A percentile compares a stretch with the other conserved stretches of the same genome.
These are phyloP conservation scores for Pangasianodon hypophthalmus DNA, from an alignment of 2,113 vertebrate species.

Conservation along the genomic window DNA sequence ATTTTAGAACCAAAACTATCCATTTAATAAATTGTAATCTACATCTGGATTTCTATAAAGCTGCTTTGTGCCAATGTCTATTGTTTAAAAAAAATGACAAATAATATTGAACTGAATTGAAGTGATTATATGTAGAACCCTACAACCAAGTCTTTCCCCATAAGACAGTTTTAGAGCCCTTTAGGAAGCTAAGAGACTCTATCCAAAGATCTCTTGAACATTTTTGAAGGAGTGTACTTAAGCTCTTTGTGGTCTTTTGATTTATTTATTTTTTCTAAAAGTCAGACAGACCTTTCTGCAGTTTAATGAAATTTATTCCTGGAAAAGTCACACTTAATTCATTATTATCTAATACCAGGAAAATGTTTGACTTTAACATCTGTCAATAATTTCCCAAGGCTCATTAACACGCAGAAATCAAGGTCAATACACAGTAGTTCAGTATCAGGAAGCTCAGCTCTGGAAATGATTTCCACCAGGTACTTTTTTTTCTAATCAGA, in stretches of 20 bases:
- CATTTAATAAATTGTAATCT: neutral
- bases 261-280: neutral
- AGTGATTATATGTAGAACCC: too few relatives aligned
- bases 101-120: too few relatives aligned
- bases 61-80: neutral
- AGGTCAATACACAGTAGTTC: neutral
- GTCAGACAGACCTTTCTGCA: neutral
- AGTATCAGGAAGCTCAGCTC: neutral
- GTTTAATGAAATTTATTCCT: neutral
- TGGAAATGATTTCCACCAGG: neutral
- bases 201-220: neutral
- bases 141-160: neutral
- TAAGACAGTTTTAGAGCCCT: neutral
- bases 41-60: neutral
- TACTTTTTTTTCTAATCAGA: neutral
- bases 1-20: neutral
- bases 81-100: too few relatives aligned
- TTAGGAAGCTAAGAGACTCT: neutral
- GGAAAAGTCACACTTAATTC: neutral
- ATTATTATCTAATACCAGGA: constrained; percentile 3
- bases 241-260: neutral
- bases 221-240: neutral
- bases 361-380: neutral
- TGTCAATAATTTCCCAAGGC: neutral
- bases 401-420: neutral